Evolutionary conservation across 1,140 invertebrate species (phyloP).

Genomic region (Drosophila orosa): DNA sequence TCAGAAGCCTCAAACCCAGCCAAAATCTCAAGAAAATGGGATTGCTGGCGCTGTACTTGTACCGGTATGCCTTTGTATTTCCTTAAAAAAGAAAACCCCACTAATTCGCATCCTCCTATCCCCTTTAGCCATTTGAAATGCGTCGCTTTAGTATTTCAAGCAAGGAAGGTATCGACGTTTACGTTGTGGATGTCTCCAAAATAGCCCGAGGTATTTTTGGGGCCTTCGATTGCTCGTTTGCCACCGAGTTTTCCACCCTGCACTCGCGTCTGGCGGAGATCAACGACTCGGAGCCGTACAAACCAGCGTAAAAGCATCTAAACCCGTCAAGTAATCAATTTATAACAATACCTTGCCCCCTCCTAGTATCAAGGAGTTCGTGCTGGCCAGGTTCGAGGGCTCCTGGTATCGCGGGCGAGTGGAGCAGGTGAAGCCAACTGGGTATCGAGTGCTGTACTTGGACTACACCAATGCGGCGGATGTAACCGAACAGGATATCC

Average conservation of each 20-base stretch:
- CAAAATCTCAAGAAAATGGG: background rate
- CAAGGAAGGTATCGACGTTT: conserved; percentile 40
- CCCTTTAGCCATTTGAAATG: conserved; percentile 49
- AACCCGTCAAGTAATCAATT: background rate
- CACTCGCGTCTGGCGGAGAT: conserved; percentile 34
- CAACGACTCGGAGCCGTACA: conserved; percentile 40
- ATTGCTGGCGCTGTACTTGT: background rate
- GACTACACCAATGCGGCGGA: conserved; percentile 59
- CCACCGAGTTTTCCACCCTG: conserved; percentile 38
- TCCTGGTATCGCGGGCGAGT: conserved; percentile 66
- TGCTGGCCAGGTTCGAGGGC: conserved; percentile 56
- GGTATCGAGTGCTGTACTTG: conserved; percentile 53
- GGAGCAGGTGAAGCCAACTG: conserved; percentile 32
- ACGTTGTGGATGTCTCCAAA: conserved; percentile 58
- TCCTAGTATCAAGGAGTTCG: conserved; percentile 61
- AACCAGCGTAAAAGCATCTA: conserved; percentile 52
- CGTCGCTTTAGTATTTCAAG: conserved; percentile 8
- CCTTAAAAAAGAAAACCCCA: no score
- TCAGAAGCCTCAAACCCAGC: background rate
- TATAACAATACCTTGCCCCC: background rate
- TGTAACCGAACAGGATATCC: conserved; percentile 46
- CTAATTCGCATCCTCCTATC: background rate
- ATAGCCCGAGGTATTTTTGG: conserved; percentile 63
- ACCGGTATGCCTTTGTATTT: conserved; percentile 7
- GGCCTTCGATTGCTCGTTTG: conserved; percentile 46